Conservation (phyloP, 1,140 invertebrate genomes). For the Subanguina moxae region DNA sequence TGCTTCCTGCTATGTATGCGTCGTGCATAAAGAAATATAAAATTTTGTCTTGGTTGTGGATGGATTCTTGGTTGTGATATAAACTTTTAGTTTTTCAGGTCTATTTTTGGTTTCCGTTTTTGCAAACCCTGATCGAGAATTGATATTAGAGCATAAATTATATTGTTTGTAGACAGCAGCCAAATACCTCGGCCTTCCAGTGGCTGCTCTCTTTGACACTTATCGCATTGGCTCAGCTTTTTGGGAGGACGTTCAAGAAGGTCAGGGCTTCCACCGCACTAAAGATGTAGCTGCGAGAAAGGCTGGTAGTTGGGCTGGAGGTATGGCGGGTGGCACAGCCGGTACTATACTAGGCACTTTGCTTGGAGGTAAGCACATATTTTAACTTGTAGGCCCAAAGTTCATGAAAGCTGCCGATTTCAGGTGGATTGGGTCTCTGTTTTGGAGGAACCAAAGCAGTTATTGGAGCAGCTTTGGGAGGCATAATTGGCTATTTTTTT, state of each 20-base stretch:
- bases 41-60: too few relatives aligned
- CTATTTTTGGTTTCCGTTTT: too few relatives aligned
- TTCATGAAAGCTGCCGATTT: background rate
- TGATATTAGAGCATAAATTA: too few relatives aligned
- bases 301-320: conserved; percentile 2
- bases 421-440: background rate
- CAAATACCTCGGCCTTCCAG: conserved; percentile 2
- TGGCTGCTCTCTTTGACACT: background rate
- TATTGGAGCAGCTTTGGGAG: background rate
- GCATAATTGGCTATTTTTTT: background rate
- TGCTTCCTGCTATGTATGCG: too few relatives aligned
- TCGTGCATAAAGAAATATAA: too few relatives aligned
- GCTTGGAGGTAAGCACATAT: background rate
- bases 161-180: background rate
- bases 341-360: background rate
- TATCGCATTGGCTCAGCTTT: background rate
- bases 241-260: background rate
- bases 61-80: too few relatives aligned
- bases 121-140: background rate
- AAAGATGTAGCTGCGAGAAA: background rate
- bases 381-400: background rate
- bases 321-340: background rate
- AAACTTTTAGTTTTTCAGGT: too few relatives aligned
- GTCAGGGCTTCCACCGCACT: background rate
- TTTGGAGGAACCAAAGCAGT: conserved; percentile 4